A percentile compares a stretch with the other conserved stretches of the same genome.
These are phyloP conservation scores for Aphidius gifuensis DNA, from an alignment of 1,140 invertebrate species.

Conservation along the genomic window DNA sequence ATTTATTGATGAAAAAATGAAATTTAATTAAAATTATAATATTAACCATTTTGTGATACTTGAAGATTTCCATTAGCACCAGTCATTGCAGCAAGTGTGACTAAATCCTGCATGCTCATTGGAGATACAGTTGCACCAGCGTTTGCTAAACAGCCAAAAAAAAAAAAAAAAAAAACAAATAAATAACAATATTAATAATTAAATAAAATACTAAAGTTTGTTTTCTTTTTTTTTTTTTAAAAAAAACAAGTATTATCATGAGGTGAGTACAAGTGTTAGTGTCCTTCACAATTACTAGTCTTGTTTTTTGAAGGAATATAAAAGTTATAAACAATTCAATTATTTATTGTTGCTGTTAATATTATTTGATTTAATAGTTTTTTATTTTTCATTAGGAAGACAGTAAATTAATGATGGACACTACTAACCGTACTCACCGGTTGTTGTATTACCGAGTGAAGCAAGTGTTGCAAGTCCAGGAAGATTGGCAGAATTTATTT, in stretches of 20 bases:
- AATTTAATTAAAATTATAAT: slow-evolving; percentile 48
- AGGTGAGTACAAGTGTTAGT: too few species aligned
- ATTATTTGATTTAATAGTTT: too few species aligned
- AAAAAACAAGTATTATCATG: too few species aligned
- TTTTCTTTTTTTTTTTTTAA: too few species aligned
- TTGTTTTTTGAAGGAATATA: too few species aligned
- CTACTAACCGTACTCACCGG: slow-evolving; percentile 52
- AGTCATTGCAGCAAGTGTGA: slow-evolving; percentile 83
- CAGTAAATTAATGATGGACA: background rate
- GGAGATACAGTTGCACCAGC: slow-evolving; percentile 62
- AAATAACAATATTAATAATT: slow-evolving; percentile 7
- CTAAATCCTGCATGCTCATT: slow-evolving; percentile 86
- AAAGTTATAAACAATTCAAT: too few species aligned
- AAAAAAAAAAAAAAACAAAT: slow-evolving; percentile 10
- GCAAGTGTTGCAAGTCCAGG: slow-evolving; percentile 65
- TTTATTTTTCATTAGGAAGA: background rate
- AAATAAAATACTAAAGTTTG: background rate
- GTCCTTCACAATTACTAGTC: too few species aligned
- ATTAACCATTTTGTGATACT: slow-evolving; percentile 54
- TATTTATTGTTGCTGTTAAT: too few species aligned
- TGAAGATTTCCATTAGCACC: slow-evolving; percentile 58
- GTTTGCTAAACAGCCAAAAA: slow-evolving; percentile 42
- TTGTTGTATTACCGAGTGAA: slow-evolving; percentile 44
- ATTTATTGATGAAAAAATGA: background rate
- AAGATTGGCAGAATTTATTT: slow-evolving; percentile 60